These are phyloP conservation scores for Dorcus hopei DNA, from an alignment of 2,888 invertebrate species.

Conservation along the genomic window DNA sequence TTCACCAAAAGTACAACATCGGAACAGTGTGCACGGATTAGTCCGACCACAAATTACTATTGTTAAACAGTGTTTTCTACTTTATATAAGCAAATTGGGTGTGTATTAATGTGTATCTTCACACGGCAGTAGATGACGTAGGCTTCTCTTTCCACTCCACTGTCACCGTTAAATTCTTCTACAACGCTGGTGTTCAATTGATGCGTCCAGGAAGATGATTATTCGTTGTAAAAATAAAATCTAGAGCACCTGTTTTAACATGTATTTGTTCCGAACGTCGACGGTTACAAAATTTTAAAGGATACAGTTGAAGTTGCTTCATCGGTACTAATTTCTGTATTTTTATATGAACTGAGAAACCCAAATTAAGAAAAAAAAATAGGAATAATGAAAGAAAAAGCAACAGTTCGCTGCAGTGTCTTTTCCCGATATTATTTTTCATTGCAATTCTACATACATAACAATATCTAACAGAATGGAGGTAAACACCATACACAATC, in stretches of 20 bases:
- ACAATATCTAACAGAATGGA: too few relatives aligned
- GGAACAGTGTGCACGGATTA: constrained; percentile 11
- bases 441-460: too few relatives aligned
- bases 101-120: constrained; percentile 10
- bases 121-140: constrained; percentile 33
- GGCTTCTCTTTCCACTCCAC: constrained; percentile 19
- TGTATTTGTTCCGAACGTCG: constrained; percentile 22
- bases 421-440: too few relatives aligned
- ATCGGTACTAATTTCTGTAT: too few relatives aligned
- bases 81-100: constrained; percentile 10
- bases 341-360: too few relatives aligned
- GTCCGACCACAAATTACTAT: not conserved
- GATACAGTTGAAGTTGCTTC: too few relatives aligned
- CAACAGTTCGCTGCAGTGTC: too few relatives aligned
- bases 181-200: constrained; percentile 30
- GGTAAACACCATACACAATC: too few relatives aligned
- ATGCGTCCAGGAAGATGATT: constrained; percentile 32
- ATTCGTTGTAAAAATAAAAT: constrained; percentile 40
- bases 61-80: not conserved
- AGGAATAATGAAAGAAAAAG: too few relatives aligned
- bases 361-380: too few relatives aligned
- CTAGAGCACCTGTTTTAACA: constrained; percentile 41
- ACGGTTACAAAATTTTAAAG: not conserved
- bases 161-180: constrained; percentile 9
- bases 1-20: constrained; percentile 12